A percentile compares a stretch with the other conserved stretches of the same genome.
Conservation (phyloP, 92 coral and sea anemone species). For the Siderastrea radians region DNA sequence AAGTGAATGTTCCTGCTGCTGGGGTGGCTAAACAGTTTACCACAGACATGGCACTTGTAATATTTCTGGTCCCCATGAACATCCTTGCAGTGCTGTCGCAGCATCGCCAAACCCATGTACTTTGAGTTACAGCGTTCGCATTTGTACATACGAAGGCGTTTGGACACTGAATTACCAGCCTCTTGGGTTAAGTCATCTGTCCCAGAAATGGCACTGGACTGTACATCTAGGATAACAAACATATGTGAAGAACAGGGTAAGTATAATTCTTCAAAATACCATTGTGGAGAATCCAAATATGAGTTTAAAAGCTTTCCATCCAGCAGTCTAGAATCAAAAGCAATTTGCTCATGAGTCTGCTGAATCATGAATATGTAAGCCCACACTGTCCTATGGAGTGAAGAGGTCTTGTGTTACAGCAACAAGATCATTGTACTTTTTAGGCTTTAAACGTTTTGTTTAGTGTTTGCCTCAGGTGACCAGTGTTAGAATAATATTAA, state of each 20-base stretch:
- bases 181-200: constrained; percentile 11
- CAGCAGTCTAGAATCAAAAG: no score
- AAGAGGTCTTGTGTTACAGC: no score
- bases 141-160: constrained; percentile 77
- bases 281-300: no score
- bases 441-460: no score
- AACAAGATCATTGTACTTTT: no score
- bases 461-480: neutral
- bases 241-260: neutral
- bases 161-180: constrained; percentile 29
- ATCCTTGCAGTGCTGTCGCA: constrained; percentile 84
- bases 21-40: constrained; percentile 93
- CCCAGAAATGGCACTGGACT: constrained; percentile 22
- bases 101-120: constrained; percentile 82
- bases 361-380: no score
- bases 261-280: no score
- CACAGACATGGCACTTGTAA: constrained; percentile 95
- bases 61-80: constrained; percentile 93
- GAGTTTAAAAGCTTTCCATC: no score
- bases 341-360: no score
- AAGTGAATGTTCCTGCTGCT: constrained; percentile 98
- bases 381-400: no score
- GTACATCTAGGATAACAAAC: constrained; percentile 10
- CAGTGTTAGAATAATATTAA: neutral
- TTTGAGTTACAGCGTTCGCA: constrained; percentile 89